Conservation (phyloP, 1,140 invertebrate genomes). For the Drosophila virilis region DNA sequence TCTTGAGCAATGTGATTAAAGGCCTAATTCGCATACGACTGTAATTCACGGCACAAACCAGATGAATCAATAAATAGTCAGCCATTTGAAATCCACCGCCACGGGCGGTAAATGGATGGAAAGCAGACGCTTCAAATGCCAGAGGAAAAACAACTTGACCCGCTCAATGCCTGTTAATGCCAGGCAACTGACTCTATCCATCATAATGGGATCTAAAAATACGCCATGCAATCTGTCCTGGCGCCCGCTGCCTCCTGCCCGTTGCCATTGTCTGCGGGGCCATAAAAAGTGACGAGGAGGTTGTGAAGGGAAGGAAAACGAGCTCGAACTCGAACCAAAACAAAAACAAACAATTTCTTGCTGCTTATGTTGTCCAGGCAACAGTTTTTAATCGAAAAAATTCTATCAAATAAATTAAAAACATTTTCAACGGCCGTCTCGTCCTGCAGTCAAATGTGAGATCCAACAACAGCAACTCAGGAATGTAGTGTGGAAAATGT, state of each 20-base stretch:
- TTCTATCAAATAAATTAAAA: conserved; percentile 42
- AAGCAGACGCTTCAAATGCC: not conserved
- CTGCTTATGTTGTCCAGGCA: conserved; percentile 17
- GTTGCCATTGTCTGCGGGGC: not conserved
- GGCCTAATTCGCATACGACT: too few species aligned
- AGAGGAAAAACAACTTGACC: not conserved
- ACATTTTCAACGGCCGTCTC: conserved; percentile 8
- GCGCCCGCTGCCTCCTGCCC: too few species aligned
- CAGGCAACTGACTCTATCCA: not conserved
- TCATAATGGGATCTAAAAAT: conserved; percentile 1
- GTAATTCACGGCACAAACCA: too few species aligned
- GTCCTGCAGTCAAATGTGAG: not conserved
- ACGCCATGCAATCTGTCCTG: not conserved
- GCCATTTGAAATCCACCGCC: not conserved
- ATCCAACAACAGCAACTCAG: not conserved
- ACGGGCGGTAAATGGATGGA: not conserved
- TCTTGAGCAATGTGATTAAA: too few species aligned
- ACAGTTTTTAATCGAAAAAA: conserved; percentile 61
- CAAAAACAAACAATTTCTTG: conserved; percentile 10
- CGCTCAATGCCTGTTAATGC: not conserved
- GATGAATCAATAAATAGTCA: too few species aligned
- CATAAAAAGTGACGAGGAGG: not conserved
- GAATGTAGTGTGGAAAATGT: not conserved
- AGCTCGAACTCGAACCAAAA: not conserved
- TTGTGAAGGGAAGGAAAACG: not conserved